A percentile compares a stretch with the other conserved stretches of the same genome.
These are phyloP conservation scores for Campoplex nolae DNA, from an alignment of 2,888 invertebrate species.

Conservation along the genomic window DNA sequence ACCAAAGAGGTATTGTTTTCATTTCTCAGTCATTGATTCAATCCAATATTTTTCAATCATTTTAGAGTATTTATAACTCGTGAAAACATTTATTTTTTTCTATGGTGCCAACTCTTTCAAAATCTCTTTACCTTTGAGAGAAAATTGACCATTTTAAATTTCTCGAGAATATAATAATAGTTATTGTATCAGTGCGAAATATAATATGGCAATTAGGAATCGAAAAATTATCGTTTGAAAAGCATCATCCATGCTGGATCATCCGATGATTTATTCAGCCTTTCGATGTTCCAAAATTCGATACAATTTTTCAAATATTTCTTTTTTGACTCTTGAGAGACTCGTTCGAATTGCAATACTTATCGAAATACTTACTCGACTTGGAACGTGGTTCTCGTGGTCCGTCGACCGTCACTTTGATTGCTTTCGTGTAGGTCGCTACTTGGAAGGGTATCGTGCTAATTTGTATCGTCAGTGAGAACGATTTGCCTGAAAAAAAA, in stretches of 20 bases:
- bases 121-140: neutral
- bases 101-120: neutral
- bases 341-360: neutral
- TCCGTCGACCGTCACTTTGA: constrained; percentile 99
- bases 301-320: neutral
- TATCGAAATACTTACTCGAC: constrained; percentile 91
- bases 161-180: neutral
- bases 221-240: too few relatives aligned
- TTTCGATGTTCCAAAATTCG: neutral
- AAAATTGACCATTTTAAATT: neutral
- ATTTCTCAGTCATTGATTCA: neutral
- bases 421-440: constrained; percentile 97
- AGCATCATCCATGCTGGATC: neutral
- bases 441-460: constrained; percentile 93
- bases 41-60: neutral
- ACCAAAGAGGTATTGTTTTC: neutral
- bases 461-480: constrained; percentile 97
- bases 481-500: constrained; percentile 91
- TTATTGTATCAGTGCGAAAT: neutral
- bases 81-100: neutral
- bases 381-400: constrained; percentile 98
- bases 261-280: neutral
- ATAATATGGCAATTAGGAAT: neutral
- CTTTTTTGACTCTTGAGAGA: neutral
- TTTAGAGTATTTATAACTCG: too few relatives aligned